Base-by-base conservation (phyloP, 2,797 vertebrate species). In the Pagetopsis macropterus region DNA sequence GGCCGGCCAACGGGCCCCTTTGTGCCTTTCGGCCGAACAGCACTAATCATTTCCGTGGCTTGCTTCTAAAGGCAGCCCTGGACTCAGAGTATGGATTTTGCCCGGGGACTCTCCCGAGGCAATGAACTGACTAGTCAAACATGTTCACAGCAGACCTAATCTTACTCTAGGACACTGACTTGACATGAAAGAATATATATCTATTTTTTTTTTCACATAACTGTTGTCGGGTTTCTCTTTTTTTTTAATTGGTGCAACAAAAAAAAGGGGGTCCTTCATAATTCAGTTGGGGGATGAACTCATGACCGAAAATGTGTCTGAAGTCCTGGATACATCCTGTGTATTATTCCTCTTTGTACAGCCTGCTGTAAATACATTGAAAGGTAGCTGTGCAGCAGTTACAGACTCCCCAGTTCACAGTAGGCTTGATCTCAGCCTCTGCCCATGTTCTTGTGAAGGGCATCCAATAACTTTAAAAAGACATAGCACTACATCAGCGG, bases 91-190 rank as follows among this genome's bases (percentile, higher is more conserved):
- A 94, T 91, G 94, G 94, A 95, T 93, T 94, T 96, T 87, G 95
- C 96, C 96, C 85, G 89, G 84, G 93, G 95, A 96, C 92, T 91
- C 85, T 96, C 96, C 95, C 93, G 89, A 89, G 96, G 96, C 94
- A 84, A 94, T 89, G 91, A 91, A 91, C 93, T 92, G 93, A 93
- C 93, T 88, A 94, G 83, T 93, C 92, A 94, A 94, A 93, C 93
- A 94, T 89, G 94, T 94, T 96, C 94, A 94, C 90, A 95, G 95
- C 93, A 92, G 89, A 88, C 86, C 92, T 95, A 93, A 94, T 95
- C 95, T 95, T 92, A 94, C 95, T 94, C 89, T 91, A 92, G 94
- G 95, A 96, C 93, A 94, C 81, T 82, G 80, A 81, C 91, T 92
- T 90, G 90, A 95, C 93, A 95, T 95, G 91, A 95, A 96, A 96